phyloP scores from a whole-genome alignment of 2,113 vertebrate species.

The Parus major region DNA sequence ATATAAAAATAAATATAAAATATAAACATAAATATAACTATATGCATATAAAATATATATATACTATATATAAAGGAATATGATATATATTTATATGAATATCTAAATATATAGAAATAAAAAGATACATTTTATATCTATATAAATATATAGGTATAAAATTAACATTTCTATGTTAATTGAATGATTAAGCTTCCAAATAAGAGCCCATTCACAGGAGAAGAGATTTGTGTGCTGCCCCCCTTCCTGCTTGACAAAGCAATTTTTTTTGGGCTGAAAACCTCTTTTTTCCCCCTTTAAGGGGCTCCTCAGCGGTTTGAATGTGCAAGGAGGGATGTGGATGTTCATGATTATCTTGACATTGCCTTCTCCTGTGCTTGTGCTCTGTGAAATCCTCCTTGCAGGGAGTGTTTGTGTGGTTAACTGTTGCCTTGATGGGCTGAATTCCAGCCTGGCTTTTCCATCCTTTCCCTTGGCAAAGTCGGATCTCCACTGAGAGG shows the following conservation, averaged over 20 bases:
- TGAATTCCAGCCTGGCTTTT: rapidly evolving
- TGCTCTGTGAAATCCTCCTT: background rate
- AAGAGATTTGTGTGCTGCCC: background rate
- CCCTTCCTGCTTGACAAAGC: background rate
- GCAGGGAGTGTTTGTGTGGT: background rate
- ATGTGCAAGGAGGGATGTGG: background rate
- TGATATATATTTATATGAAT: too few relatives aligned
- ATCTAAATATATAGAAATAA: too few relatives aligned
- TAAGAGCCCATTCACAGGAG: background rate
- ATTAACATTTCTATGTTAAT: background rate
- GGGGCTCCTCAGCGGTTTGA: background rate
- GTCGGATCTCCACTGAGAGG: background rate
- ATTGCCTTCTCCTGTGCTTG: background rate
- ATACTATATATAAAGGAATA: too few relatives aligned
- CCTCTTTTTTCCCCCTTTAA: background rate
- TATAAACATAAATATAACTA: too few relatives aligned
- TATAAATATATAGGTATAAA: too few relatives aligned
- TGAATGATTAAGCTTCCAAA: background rate
- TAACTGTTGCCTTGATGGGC: background rate
- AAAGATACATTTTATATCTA: too few relatives aligned
- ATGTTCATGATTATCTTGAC: background rate
- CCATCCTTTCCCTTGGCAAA: background rate
- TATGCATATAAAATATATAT: too few relatives aligned
- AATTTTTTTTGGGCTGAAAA: background rate
- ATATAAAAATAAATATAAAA: too few relatives aligned